Conservation (phyloP, 2,113 vertebrate species). For the Bambusicola thoracicus region DNA sequence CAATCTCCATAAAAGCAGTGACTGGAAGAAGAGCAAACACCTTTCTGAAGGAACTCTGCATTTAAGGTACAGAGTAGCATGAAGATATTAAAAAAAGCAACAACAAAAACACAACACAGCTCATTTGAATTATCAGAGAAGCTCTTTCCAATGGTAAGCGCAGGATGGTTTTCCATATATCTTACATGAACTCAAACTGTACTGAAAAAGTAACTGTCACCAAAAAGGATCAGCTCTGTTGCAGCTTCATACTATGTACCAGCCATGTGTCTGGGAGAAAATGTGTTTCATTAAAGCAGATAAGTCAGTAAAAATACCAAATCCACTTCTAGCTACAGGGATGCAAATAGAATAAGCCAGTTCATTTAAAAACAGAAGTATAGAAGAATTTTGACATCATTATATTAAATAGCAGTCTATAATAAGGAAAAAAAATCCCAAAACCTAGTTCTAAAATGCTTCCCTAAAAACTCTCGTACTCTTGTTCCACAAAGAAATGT, state of each 20-base stretch:
- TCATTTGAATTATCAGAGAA: neutral
- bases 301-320: neutral
- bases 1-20: neutral
- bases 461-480: neutral
- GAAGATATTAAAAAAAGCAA: rapidly evolving
- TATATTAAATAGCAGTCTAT: neutral
- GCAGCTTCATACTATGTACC: neutral
- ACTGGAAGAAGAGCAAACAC: neutral
- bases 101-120: neutral
- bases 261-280: neutral
- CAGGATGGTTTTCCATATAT: neutral
- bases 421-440: neutral
- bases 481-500: neutral
- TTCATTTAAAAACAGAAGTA: neutral
- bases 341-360: neutral
- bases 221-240: rapidly evolving
- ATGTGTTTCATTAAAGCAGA: neutral
- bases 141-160: neutral
- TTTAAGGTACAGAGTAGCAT: neutral
- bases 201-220: neutral
- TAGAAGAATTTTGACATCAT: neutral
- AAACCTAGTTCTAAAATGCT: neutral
- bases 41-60: neutral
- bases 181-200: neutral
- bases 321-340: too few species aligned